These are phyloP conservation scores for Lophotis ruficrista DNA, from an alignment of 2,113 vertebrate species.

Conservation along the genomic window DNA sequence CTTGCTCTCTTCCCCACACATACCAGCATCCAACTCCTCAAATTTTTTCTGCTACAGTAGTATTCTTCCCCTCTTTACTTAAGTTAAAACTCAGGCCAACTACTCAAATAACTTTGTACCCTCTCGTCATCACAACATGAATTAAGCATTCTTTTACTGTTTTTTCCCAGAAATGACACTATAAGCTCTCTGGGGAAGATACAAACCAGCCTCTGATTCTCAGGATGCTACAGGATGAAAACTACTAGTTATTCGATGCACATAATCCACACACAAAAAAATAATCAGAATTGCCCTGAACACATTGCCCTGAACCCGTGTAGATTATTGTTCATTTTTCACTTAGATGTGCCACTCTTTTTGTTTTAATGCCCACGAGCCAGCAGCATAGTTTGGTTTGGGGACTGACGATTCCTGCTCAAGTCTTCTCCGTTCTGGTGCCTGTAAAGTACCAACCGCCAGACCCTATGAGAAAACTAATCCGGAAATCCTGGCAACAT, in stretches of 20 bases:
- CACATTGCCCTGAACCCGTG: background rate
- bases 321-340: background rate
- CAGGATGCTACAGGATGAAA: background rate
- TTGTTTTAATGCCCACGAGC: background rate
- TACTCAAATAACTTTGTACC: background rate
- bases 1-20: background rate
- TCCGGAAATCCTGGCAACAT: background rate
- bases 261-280: background rate
- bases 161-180: background rate
- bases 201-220: background rate
- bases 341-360: background rate
- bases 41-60: background rate
- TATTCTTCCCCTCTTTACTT: background rate
- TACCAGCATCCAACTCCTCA: background rate
- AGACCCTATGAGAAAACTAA: slow-evolving; percentile 13
- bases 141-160: background rate
- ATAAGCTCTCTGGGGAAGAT: background rate
- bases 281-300: background rate
- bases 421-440: background rate
- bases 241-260: background rate
- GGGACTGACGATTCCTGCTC: background rate
- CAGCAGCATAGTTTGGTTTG: background rate
- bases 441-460: background rate
- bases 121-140: background rate
- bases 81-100: background rate